Evolutionary conservation across 2,797 vertebrate genomes (phyloP).

Genomic region (Psittacula derbiana): DNA sequence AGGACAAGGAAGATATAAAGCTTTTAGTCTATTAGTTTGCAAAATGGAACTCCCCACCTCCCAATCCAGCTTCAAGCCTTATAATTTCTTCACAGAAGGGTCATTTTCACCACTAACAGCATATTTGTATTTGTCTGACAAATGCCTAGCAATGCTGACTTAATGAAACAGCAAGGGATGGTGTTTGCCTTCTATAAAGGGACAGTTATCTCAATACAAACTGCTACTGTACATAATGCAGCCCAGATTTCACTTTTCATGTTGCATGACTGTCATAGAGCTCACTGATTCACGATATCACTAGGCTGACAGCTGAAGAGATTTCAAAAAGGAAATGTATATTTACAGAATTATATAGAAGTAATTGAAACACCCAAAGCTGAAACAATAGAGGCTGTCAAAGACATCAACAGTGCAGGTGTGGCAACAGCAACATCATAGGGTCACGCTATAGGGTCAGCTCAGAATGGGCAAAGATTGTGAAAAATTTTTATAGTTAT

Average conservation of each 20-base stretch:
- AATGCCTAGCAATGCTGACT: background rate
- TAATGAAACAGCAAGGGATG: background rate
- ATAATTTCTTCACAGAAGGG: background rate
- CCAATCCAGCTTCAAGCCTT: background rate
- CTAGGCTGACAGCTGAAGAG: background rate
- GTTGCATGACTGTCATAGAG: accelerated
- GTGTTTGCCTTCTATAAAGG: background rate
- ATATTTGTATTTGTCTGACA: background rate
- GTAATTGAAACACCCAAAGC: background rate
- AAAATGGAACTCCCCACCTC: background rate
- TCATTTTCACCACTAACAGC: background rate
- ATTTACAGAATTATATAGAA: background rate
- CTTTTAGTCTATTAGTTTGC: background rate
- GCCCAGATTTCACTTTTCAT: background rate
- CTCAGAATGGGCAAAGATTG: background rate
- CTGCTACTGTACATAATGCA: background rate
- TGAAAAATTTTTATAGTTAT: background rate
- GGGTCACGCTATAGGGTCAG: background rate
- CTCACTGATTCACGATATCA: background rate
- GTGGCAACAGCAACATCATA: background rate
- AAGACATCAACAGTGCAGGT: background rate
- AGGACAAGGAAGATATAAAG: background rate
- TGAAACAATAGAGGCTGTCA: background rate
- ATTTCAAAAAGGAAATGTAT: background rate
- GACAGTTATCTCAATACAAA: background rate